Percentiles rank a stretch among this genome's conserved stretches.
Evolutionary conservation across 2,888 invertebrate species (phyloP).

Genomic region (Lithosia quadra): DNA sequence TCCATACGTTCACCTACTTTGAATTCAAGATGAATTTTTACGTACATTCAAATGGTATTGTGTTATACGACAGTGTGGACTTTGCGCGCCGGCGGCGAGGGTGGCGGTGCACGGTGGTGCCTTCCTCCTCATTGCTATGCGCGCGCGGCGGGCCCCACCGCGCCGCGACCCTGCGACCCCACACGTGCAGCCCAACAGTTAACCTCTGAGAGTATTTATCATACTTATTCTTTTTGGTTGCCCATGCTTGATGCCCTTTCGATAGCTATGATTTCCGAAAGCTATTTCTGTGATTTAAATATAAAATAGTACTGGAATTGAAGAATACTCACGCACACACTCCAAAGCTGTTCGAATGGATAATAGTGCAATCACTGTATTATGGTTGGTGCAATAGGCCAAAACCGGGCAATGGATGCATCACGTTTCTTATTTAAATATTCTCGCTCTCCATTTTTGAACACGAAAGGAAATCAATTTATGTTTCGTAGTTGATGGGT

Average conservation of each 20-base stretch:
- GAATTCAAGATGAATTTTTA: conserved; percentile 19
- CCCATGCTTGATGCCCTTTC: conserved; percentile 9
- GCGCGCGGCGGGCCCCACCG: conserved; percentile 9
- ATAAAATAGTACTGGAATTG: background rate
- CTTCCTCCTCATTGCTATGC: conserved; percentile 8
- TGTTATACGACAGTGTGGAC: conserved; percentile 15
- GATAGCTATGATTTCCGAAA: conserved; percentile 1
- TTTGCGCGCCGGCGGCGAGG: conserved; percentile 1
- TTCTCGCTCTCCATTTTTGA: too few relatives aligned
- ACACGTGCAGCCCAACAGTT: background rate
- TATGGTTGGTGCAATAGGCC: too few relatives aligned
- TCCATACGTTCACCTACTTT: conserved; percentile 8
- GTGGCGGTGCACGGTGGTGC: background rate
- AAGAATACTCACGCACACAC: too few relatives aligned
- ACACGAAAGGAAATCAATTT: too few relatives aligned
- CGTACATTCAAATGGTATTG: conserved; percentile 10
- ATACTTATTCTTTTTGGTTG: conserved; percentile 12
- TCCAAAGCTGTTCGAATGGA: too few relatives aligned
- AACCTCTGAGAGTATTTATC: conserved; percentile 1
- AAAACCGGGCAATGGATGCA: too few relatives aligned
- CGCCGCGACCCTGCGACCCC: conserved; percentile 10
- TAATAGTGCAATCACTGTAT: too few relatives aligned
- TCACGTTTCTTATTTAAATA: too few relatives aligned
- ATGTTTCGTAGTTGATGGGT: too few relatives aligned
- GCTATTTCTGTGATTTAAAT: background rate